Evolutionary conservation across 2,797 vertebrate genomes (phyloP), one percentile per base, ranked within the genome.

Genomic region (Gambelia wislizenii): DNA sequence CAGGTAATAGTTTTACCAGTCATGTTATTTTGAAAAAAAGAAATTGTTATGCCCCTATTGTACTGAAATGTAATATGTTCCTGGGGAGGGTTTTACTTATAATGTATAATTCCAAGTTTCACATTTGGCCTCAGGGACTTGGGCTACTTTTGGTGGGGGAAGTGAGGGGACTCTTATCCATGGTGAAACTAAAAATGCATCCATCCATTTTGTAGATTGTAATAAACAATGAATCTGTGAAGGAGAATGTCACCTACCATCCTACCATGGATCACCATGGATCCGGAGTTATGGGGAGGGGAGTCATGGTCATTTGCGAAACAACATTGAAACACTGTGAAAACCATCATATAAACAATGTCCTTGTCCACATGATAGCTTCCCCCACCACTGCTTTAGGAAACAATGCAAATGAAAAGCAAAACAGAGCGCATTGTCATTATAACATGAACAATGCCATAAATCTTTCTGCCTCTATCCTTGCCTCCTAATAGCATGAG

Each of bases 261-360:
- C 83, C 70, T 89, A 90, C 85, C 82, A 91, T 95, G 93, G n/a
- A n/a, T 93, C 95, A 95, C 95, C 88, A 94, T 95, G 93, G 95
- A 96, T 86, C 85, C 70, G 75, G 91, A 94, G 82, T 89, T 91
- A 4, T 47, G 91, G 85, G 83, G 77, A 92, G 70, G 83, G 64
- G 56, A 97, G 94, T 94, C 94, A 90, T 72, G 94, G 95, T 93
- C 92, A 69, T 0, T 92, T 86, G 90, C 94, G 95, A 95, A 95
- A 95, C 94, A 95, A 95, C 92, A 93, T 90, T 85, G 49, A 30
- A 0, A 30, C 3, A 86, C 87, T 91, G 92, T 95, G 92, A 95
- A 95, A 95, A 90, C 93, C 86, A 81, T 90, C 92, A 59, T 92
- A 94, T 91, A 93, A 91, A 86, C 83, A 83, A 89, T 1, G 33